Evolutionary conservation across 2,888 invertebrate species (phyloP).

Genomic region (Dicycla oo): DNA sequence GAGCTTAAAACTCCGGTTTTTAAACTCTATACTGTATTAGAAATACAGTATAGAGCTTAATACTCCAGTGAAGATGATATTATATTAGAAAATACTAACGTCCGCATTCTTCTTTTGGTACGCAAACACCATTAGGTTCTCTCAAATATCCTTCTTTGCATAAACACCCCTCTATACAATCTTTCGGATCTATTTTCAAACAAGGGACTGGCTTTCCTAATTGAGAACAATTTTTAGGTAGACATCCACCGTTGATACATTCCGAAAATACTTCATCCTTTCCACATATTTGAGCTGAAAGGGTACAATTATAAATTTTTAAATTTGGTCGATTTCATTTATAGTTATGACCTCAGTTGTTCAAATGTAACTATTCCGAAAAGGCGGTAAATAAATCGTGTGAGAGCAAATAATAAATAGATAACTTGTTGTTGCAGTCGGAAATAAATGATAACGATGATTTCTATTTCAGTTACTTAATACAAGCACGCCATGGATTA

Average conservation of each 20-base stretch:
- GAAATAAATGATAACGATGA: too few species aligned
- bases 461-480: background rate
- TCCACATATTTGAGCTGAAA: conserved; percentile 61
- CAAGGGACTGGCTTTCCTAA: conserved; percentile 66
- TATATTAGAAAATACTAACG: conserved; percentile 53
- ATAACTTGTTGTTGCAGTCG: too few species aligned
- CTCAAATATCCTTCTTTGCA: conserved; percentile 70
- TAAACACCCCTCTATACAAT: conserved; percentile 71
- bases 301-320: background rate
- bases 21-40: too few species aligned
- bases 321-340: conserved; percentile 1
- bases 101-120: conserved; percentile 67
- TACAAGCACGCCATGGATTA: background rate
- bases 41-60: too few species aligned
- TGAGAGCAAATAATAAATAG: too few species aligned
- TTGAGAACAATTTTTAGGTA: conserved; percentile 69
- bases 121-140: conserved; percentile 67
- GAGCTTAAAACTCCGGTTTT: too few species aligned
- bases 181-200: conserved; percentile 54
- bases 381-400: too few species aligned
- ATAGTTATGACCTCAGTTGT: background rate
- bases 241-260: conserved; percentile 72
- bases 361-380: too few species aligned
- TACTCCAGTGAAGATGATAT: too few species aligned
- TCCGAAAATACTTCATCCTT: conserved; percentile 68